These are phyloP conservation scores for Cryptoblepharus egeriae DNA, from an alignment of 2,797 vertebrate species.

Conservation along the genomic window DNA sequence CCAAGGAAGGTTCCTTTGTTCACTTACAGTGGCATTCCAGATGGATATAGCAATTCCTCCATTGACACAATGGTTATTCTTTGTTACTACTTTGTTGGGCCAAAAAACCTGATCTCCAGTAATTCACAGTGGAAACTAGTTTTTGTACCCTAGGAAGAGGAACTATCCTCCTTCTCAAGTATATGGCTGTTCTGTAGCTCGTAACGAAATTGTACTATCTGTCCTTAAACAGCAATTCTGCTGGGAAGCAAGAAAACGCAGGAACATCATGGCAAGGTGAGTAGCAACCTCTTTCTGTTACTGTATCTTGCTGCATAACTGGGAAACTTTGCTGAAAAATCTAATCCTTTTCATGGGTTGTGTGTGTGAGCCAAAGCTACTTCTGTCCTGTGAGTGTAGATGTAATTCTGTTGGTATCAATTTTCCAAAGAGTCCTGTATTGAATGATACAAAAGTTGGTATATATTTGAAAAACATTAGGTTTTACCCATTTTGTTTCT, in stretches of 20 bases:
- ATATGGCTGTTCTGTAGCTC: not conserved
- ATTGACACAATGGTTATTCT: not conserved
- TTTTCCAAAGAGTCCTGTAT: not conserved
- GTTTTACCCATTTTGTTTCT: not conserved
- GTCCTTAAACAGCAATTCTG: not conserved
- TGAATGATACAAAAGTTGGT: not conserved
- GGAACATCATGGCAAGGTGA: conserved; percentile 22
- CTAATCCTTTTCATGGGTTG: no score
- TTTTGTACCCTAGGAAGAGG: not conserved
- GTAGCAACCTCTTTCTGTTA: not conserved
- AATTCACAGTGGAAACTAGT: no score
- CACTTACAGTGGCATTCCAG: not conserved
- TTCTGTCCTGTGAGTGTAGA: not conserved
- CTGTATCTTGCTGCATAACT: not conserved
- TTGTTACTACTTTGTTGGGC: not conserved
- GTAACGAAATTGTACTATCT: not conserved
- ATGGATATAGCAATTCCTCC: not conserved
- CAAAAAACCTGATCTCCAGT: no score
- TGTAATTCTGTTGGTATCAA: not conserved
- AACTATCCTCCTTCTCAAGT: rapidly evolving
- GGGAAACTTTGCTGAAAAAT: not conserved
- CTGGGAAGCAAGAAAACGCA: not conserved
- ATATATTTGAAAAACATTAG: not conserved
- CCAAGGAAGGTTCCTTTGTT: no score
- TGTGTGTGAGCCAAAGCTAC: not conserved